Percentiles rank a stretch among this genome's conserved stretches.
These are phyloP conservation scores for Sylvia atricapilla DNA, from an alignment of 2,113 vertebrate genomes.

Conservation along the genomic window DNA sequence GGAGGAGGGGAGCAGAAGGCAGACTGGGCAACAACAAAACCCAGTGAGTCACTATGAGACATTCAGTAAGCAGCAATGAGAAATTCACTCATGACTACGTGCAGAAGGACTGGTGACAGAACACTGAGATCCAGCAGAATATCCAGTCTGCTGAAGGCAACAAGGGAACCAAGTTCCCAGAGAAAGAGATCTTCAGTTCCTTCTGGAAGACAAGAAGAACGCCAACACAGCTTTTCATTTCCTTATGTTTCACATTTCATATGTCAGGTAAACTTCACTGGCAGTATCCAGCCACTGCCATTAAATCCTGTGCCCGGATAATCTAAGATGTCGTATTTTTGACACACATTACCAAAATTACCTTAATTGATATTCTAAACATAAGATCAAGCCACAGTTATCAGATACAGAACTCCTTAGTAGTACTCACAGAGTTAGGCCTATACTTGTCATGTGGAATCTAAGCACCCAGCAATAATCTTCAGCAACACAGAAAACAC, in stretches of 20 bases:
- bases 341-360: neutral
- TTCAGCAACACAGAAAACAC: neutral
- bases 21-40: constrained; percentile 28
- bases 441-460: neutral
- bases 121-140: constrained; percentile 18
- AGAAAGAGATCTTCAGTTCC: neutral
- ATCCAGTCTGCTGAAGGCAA: neutral
- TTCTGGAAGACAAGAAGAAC: neutral
- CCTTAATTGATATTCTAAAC: neutral
- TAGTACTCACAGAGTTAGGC: neutral
- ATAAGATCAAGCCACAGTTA: neutral
- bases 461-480: neutral
- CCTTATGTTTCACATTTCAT: neutral
- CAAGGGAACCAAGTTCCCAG: neutral
- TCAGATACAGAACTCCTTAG: neutral
- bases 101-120: neutral
- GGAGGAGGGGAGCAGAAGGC: constrained; percentile 46
- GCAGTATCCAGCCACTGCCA: neutral
- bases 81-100: neutral
- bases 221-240: neutral
- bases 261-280: neutral
- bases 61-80: neutral
- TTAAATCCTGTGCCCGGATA: neutral
- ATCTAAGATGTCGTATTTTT: neutral
- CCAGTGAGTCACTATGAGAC: constrained; percentile 40